Base-by-base conservation (phyloP, 2,797 vertebrate species). In the Parambassis ranga region DNA sequence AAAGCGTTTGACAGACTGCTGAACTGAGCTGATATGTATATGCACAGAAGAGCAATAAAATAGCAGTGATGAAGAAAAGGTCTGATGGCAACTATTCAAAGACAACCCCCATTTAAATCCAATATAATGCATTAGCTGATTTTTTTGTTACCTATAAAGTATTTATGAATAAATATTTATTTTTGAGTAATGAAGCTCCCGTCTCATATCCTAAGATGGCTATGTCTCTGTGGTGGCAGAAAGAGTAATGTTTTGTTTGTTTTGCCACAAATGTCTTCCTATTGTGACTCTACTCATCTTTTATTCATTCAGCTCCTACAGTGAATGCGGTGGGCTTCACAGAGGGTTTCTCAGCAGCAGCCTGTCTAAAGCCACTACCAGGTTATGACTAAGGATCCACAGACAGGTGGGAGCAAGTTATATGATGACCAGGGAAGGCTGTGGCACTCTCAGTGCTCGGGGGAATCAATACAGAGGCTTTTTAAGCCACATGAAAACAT, bases 301-400 rank as follows among this genome's bases (percentile, higher is more conserved):
- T 85, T 86, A 87, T 90, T 90, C 71, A 87, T 87, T 32, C 16
- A 1, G 28, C 69, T 75, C 24, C 64, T 55, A 55, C 11, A 24
- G 65, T 60, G 70, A 63, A 47, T 7, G 43, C 41, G 10, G 20
- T 20, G 10, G 30, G 41, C 53, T 37, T 20, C 19, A 56, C 32
- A 33, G 30, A 51, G 52, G 49, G 20, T 18, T 6, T 24, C 35
- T 48, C 48, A 42, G 30, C 69, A 46, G 49, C 32, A 53, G 38
- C 23, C 46, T 27, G 68, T 52, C 35, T 38, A 10, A 50, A 51
- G 20, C 43, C 26, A 24, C 31, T 11, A 35, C 47, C 39, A 19
- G 41, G 33, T 71, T 51, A 30, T 5, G 37, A 36, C 37, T 35
- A 30, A 35, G 49, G 27, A 64, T 37, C 56, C 44, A 10, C 16